Evolutionary conservation across 2,113 vertebrate genomes (phyloP), one percentile per base, ranked within the genome.

Genomic region (Pithys albifrons): DNA sequence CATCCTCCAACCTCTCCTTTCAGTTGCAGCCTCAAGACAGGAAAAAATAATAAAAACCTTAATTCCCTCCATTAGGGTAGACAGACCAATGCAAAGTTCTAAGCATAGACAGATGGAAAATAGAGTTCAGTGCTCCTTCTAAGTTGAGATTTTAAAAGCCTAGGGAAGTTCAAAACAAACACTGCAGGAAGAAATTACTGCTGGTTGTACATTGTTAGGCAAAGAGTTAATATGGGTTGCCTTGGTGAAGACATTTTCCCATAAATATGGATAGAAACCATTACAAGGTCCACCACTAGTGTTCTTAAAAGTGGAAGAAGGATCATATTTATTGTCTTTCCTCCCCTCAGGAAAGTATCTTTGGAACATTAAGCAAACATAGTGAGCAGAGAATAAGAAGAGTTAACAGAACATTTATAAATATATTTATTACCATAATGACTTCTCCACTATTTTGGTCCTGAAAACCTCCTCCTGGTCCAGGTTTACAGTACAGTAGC

Each of bases 381-480:
- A 64, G 14, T 22, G 62, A 90, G 52, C 27, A 90, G 33, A 64
- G 31, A 91, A 57, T 33, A 14, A 81, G 28, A 45, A 89, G 28
- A 71, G 20, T 67, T 83, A 88, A 78, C 19, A 79, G 37, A 93
- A 80, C 0, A 2, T 10, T 7, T 58, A 83, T 18, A 31, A 2
- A 33, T 25, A 17, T 37, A 29, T 77, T 48, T 51, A 5, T 98
- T 98, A 98, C 98, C 98, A 98, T 97, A 98, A 97, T 6, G 99
- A 99, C 94, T 99, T 99, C 97, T 99, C 99, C 41, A 99, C 98
- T 41, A 99, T 99, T 98, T 99, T 99, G 98, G 99, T 99, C 97
- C 99, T 98, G 98, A 99, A 99, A 90, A 99, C 99, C 95, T 99
- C 99, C 89, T 99, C 99, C 97, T 99, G 99, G 98, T 99, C 99